A percentile compares a stretch with the other conserved stretches of the same genome.
These are phyloP conservation scores for Pterophyllum scalare DNA, from an alignment of 2,113 vertebrate genomes.

Conservation along the genomic window DNA sequence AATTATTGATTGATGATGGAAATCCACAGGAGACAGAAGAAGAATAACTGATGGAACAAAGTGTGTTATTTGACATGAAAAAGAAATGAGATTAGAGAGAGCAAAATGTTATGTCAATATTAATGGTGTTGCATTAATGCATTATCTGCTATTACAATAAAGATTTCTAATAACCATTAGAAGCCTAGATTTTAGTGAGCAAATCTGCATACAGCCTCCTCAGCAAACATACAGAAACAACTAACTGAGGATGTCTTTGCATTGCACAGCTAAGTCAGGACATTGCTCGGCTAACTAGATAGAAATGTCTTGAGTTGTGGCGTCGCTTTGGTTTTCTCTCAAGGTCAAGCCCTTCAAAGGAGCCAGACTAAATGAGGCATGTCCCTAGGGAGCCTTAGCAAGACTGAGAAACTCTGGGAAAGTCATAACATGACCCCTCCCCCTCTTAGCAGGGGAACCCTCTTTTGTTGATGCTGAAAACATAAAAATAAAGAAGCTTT, in stretches of 20 bases:
- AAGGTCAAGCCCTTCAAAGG: constrained; percentile 65
- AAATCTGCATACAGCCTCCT: neutral
- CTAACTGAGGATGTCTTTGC: neutral
- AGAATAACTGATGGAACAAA: constrained; percentile 24
- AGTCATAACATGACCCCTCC: constrained; percentile 24
- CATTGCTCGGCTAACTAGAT: constrained; percentile 48
- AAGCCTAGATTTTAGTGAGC: neutral
- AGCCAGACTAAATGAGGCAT: constrained; percentile 66
- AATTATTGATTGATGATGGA: constrained; percentile 45
- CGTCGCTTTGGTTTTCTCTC: constrained; percentile 38
- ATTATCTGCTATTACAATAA: constrained; percentile 11
- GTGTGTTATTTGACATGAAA: constrained; percentile 15
- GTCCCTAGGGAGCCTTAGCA: constrained; percentile 49
- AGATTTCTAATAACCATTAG: constrained; percentile 6
- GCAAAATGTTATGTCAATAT: constrained; percentile 40
- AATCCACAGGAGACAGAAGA: constrained; percentile 14
- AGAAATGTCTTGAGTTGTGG: constrained; percentile 44
- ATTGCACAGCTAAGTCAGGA: neutral
- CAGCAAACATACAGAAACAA: neutral
- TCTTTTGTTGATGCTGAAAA: constrained; percentile 6
- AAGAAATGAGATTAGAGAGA: constrained; percentile 24
- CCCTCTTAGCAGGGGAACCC: constrained; percentile 16
- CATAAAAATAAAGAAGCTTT: constrained; percentile 17
- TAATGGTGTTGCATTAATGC: constrained; percentile 46
- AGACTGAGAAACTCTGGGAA: constrained; percentile 62